A percentile compares a stretch with the other conserved stretches of the same genome.
Evolutionary conservation across 2,888 invertebrate genomes (phyloP).

Genomic region (Plagodis dolabraria): DNA sequence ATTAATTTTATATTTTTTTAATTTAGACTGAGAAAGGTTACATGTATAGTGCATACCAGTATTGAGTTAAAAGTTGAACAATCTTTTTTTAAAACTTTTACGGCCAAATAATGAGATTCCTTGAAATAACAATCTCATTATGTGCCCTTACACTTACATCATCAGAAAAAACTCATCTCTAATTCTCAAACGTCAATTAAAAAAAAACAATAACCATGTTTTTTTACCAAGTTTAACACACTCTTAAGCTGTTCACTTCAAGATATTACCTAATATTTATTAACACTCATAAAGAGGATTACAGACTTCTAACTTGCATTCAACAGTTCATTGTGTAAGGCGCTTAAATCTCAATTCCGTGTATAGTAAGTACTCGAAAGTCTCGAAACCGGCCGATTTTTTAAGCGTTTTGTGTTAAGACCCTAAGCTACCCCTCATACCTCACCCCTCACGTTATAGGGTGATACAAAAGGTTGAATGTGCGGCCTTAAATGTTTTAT

Average conservation of each 20-base stretch:
- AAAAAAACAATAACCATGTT: too few species aligned
- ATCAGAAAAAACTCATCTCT: too few species aligned
- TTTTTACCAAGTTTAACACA: too few species aligned
- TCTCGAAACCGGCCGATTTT: conserved; percentile 20
- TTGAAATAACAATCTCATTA: too few species aligned
- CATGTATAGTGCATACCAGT: too few species aligned
- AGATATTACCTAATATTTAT: conserved; percentile 4
- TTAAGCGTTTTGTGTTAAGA: conserved; percentile 23
- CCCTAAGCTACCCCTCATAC: conserved; percentile 6
- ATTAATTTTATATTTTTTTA: too few species aligned
- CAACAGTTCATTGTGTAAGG: conserved; percentile 15
- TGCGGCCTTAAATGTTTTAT: neutral
- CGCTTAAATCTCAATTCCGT: conserved; percentile 15
- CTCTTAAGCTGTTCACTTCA: neutral
- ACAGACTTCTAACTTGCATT: neutral
- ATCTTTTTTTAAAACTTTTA: too few species aligned
- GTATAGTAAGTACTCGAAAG: conserved; percentile 19
- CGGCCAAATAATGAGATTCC: too few species aligned
- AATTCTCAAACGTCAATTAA: too few species aligned
- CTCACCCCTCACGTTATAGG: conserved; percentile 6
- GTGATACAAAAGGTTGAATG: conserved; percentile 16
- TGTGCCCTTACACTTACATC: too few species aligned
- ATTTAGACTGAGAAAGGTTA: too few species aligned
- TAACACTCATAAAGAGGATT: conserved; percentile 4
- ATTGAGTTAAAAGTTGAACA: too few species aligned